Evolutionary conservation across 2,113 vertebrate species (phyloP), one percentile per base, ranked within the genome.

Genomic region (Rhinichthys klamathensis): DNA sequence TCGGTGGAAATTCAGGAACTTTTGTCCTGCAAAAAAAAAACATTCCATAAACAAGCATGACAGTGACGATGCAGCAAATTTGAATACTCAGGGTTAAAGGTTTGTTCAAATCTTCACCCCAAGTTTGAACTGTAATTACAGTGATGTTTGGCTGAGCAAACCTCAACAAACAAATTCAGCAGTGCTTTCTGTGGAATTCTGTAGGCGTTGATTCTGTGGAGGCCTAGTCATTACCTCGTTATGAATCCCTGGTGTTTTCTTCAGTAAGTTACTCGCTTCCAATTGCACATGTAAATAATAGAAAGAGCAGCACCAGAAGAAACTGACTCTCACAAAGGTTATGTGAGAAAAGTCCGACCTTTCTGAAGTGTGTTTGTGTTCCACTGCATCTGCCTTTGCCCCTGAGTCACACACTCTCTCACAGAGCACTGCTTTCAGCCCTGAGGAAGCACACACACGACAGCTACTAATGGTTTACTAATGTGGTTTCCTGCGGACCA

Each of bases 391-490:
- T 84, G 90, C 83, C 87, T 91, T 90, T 87, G 87, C 80, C 81
- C 76, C 84, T 63, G 84, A 81, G 69, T 89, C 88, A 84, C 87
- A 88, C 87, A 87, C 78, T 54, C 78, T 89, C 76, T 87, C 87
- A 83, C 77, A 87, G 80, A 86, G 80, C 75, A 85, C 86, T 84
- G 90, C 73, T 81, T 86, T 90, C 90, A 92, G 75, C 92, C 89
- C 94, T 93, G 89, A 86, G 83, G 85, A 90, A 85, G 88, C 69
- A 92, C 87, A 92, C 87, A 93, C 87, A 90, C 25, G 25, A 84
- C 72, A 82, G 58, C 78, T 46, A 23, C 81, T 70, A 41, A 84
- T 46, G 56, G 46, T 61, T 65, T 70, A 80, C 65, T 79, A 84
- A 74, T 63, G 54, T 10, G 49, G 69, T 80, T 74, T 79, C 15